phyloP scores from a whole-genome alignment of 2,113 vertebrate genomes.

The Phylloscopus trochilus region DNA sequence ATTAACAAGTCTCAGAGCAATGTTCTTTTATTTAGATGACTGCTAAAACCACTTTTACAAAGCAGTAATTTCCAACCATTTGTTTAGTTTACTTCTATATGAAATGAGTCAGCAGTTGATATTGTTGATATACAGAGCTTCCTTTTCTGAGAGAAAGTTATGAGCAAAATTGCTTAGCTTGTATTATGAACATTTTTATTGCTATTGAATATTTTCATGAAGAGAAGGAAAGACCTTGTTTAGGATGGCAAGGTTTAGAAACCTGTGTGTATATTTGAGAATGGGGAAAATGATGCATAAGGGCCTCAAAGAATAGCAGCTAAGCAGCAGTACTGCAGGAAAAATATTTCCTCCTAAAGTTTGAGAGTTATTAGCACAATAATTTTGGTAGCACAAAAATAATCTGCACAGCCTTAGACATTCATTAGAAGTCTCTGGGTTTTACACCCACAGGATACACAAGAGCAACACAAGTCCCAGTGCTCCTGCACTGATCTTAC shows the following conservation, averaged over 20 bases:
- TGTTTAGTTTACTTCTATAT: neutral
- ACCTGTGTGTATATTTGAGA: neutral
- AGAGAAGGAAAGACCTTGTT: neutral
- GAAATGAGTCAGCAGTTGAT: neutral
- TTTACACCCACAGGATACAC: neutral
- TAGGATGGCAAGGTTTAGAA: neutral
- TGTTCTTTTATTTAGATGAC: neutral
- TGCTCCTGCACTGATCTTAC: neutral
- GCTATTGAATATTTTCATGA: neutral
- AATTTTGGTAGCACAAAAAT: neutral
- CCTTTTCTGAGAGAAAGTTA: neutral
- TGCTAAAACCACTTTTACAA: constrained; percentile 5
- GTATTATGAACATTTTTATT: neutral
- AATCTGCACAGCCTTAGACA: neutral
- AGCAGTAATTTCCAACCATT: neutral
- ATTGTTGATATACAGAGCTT: neutral
- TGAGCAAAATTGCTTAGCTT: neutral
- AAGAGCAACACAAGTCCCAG: neutral
- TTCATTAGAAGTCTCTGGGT: neutral
- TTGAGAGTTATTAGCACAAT: neutral
- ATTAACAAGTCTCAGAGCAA: neutral
- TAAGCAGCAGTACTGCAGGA: neutral
- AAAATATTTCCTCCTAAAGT: neutral
- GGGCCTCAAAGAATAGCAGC: neutral
- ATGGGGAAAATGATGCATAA: neutral